Base-by-base conservation (phyloP, 35 echinoderm and acorn worm species). In the Apostichopus japonicus region DNA sequence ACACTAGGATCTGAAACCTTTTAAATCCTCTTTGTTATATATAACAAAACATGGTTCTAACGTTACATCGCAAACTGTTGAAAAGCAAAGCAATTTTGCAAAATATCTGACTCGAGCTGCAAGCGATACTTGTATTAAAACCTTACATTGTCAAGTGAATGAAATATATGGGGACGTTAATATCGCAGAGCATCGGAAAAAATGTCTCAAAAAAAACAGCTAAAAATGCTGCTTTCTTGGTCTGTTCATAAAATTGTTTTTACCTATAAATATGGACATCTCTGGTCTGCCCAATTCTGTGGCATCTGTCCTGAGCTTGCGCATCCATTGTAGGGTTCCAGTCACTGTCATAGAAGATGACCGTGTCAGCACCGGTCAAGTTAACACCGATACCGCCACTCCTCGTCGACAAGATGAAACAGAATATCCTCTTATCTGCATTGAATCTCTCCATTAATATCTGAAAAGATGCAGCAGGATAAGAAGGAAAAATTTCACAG, bases 271-370 rank as follows among this genome's bases (percentile, higher is more conserved):
- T 99, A 72, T 99, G 97, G 6, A 98, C 97, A 92, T 99, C 97
- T 83, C 97, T 95, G 19, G 97, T 99, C 79, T 99, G 97, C 21
- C 97, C 97, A n/a, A 99, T 99, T 88, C 97, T 92, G 80, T 99
- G 97, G 83, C 97, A 99, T 58, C 97, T 94, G 72, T 99, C 97
- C 86, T 99, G 97, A 19, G 97, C 97, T 77, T 99, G 97, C 7
- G 97, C 97, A 91, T 99, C 97, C 97, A 99, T 99, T 19, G 97
- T 99, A 10, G 97, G 95, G 62, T 99, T 99, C 95, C 97, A 99
- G 89, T 99, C 97, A 86, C 97, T 96, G 78, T 99, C 97, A 55
- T 99, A 99, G 93, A 99, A 99, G 70, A 99, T 90, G 25, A 99
- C 97, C 6, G 97, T 96, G 54, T 99, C 95, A 24, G 97, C 97